Percentiles rank a stretch among this genome's conserved stretches.
Evolutionary conservation across 2,113 vertebrate genomes (phyloP).

Genomic region (Origma solitaria): DNA sequence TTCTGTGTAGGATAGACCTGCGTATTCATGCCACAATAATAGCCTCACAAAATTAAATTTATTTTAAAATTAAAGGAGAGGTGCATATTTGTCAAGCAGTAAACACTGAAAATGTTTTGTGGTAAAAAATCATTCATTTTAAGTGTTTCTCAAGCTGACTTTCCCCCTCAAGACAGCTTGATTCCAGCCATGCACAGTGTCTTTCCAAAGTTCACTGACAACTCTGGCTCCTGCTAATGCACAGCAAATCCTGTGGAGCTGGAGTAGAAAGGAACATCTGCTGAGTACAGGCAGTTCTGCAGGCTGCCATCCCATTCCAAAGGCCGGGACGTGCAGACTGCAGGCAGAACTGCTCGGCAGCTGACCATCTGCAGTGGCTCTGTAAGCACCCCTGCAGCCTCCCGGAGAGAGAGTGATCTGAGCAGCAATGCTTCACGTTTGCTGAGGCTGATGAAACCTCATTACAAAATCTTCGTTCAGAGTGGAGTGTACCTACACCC

Average conservation of each 20-base stretch:
- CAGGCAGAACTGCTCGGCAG: fast-evolving
- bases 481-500: fast-evolving
- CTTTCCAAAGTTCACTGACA: neutral
- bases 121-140: neutral
- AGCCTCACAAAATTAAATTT: neutral
- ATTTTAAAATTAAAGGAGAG: neutral
- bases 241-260: neutral
- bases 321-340: fast-evolving
- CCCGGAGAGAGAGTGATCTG: neutral
- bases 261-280: neutral
- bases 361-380: neutral
- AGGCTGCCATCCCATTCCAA: neutral
- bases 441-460: neutral
- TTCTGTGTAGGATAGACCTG: neutral
- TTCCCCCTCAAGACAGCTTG: neutral
- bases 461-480: neutral
- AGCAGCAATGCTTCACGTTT: neutral
- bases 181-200: fast-evolving
- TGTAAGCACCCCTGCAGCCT: neutral
- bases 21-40: neutral
- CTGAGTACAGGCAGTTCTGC: neutral
- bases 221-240: fast-evolving
- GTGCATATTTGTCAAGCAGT: neutral
- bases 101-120: neutral
- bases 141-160: neutral